phyloP scores from a whole-genome alignment of 2,888 invertebrate species.

The Apotomis capreana region DNA sequence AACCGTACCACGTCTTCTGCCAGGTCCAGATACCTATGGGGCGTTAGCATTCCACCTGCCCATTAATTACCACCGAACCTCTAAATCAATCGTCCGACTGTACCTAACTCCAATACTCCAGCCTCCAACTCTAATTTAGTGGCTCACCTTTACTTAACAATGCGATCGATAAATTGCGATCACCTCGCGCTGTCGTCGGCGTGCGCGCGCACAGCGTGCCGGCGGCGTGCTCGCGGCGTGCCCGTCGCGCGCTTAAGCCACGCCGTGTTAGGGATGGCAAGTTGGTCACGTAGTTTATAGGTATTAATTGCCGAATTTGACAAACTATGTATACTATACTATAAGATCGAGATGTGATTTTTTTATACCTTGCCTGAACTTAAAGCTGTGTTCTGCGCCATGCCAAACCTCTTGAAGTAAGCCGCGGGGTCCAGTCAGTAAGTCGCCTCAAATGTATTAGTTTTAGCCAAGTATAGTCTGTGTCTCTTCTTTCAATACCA shows the following conservation, averaged over 20 bases:
- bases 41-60: conserved; percentile 35
- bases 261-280: conserved; percentile 19
- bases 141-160: conserved; percentile 46
- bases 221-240: conserved; percentile 34
- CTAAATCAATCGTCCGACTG: conserved; percentile 36
- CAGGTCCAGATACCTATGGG: conserved; percentile 12
- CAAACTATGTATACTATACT: no score
- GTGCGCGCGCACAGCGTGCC: conserved; percentile 36
- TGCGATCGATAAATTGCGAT: conserved; percentile 46
- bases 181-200: conserved; percentile 44
- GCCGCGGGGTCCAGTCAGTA: no score
- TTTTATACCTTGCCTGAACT: no score
- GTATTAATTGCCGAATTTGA: neutral
- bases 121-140: conserved; percentile 33
- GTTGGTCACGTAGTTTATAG: neutral
- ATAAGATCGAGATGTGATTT: no score
- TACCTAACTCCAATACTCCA: conserved; percentile 39
- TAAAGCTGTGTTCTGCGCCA: no score
- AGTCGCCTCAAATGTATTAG: no score
- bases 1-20: neutral
- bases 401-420: no score
- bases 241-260: conserved; percentile 23
- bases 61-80: conserved; percentile 18
- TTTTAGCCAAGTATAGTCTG: no score
- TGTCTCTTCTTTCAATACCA: no score